Evolutionary conservation across 2,888 invertebrate genomes (phyloP).

Genomic region (Steinernema hermaphroditum): DNA sequence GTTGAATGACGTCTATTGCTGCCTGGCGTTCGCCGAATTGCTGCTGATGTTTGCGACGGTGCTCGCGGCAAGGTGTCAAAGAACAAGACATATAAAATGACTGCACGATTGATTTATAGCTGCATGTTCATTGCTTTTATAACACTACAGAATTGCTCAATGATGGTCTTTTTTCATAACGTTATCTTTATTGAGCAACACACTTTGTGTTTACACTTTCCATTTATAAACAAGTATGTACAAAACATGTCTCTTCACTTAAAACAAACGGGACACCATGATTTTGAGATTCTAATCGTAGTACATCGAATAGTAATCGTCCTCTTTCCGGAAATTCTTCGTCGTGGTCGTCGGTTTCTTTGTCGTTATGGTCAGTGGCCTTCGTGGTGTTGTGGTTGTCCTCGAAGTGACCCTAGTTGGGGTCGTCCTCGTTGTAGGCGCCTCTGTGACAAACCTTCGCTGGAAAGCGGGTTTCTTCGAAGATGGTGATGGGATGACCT

Average conservation of each 20-base stretch:
- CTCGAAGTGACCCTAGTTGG: neutral
- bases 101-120: too few species aligned
- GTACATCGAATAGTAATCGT: constrained; percentile 65
- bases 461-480: constrained; percentile 14
- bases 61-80: too few species aligned
- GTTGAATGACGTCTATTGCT: too few species aligned
- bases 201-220: neutral
- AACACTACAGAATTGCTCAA: too few species aligned
- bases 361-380: neutral
- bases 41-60: too few species aligned
- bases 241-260: neutral
- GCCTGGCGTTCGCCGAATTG: too few species aligned
- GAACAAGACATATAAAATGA: too few species aligned
- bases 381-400: constrained; percentile 2
- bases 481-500: constrained; percentile 5
- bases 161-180: neutral
- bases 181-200: neutral
- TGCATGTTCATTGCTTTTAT: too few species aligned
- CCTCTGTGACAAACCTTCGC: neutral
- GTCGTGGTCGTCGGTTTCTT: constrained; percentile 39
- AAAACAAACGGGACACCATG: too few species aligned
- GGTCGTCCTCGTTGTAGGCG: constrained; percentile 32
- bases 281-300: constrained; percentile 50
- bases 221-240: constrained; percentile 15
- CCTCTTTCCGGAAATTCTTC: constrained; percentile 58